Evolutionary conservation across 37 sponge, comb jelly and placozoan species (phyloP), one percentile per base, ranked within the genome.

Genomic region (Spongilla lacustris): DNA sequence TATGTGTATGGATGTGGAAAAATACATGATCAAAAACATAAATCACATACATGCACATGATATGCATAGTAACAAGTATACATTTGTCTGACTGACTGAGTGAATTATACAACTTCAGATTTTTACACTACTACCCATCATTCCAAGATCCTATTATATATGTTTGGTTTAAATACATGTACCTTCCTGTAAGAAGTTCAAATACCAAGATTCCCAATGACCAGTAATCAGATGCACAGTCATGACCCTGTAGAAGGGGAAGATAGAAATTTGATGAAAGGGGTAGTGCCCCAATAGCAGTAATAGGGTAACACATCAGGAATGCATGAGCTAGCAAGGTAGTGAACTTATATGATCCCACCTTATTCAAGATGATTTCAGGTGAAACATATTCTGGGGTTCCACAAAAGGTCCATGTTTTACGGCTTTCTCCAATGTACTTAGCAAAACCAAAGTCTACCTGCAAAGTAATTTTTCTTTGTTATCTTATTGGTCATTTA

Each of bases 351-450:
- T n/a, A n/a, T n/a, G n/a, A n/a, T n/a, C 88, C 67, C 41, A 94
- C 97, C 78, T 92, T 98, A 87, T 98, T 98, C 67, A 98, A 89
- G 77, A 98, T 98, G 72, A 98, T 98, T 80, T 98, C 99, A 13
- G 99, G 99, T 5, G 99, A 95, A 28, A 98, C 99, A 87, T 98
- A 98, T 74, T 98, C 99, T 9, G 99, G 99, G 30, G 99, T 98
- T 36, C 99, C 99, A 90, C 99, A 98, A 82, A 98, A 98, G 11
- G 99, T 98, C 99, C 99, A 98, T 1, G 99, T 98, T 83, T 98
- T 98, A 66, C 90, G 77, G 11, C 97, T 97, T 69, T 91, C 82
- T 9, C 97, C 95, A 77, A 98, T 98, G 37, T 83, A 66, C 85
- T 98, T 98, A 32, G 98, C 99, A 90, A 98, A 98, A 21, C 99